Base-by-base conservation (phyloP, 2,797 vertebrate species). In the Sebastes miniatus region DNA sequence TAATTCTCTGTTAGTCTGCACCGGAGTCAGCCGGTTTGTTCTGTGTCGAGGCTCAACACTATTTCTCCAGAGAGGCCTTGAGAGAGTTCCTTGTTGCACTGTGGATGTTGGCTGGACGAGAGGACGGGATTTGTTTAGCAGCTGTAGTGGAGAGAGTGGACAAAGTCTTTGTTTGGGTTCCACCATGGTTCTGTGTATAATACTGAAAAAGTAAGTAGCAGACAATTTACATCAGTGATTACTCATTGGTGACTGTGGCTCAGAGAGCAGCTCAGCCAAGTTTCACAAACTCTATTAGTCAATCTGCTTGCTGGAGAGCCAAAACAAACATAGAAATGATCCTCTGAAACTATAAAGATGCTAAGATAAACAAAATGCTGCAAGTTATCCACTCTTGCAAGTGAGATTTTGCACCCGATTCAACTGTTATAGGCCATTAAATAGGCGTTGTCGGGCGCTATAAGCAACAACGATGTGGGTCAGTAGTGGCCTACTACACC, bases 1-100 rank as follows among this genome's bases (percentile, higher is more conserved):
- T 73, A 66, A 79, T 70, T 76, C 34, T 32, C 66, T 68, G 11
- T 66, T 54, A 24, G 57, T 73, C 20, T 47, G 18, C 54, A 58
- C 52, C 11, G 6, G n/a, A 86, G 73, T 59, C 59, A 39, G 31
- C 5, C 3, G 29, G 50, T 76, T 65, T 69, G 43, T 39, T 75
- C 32, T 43, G n/a, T 25, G 54, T 59, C 54, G 27, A 43, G 34
- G 9, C 32, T 70, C 36, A 7, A 32, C 69, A 24, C 20, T 24
- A 10, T 56, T 63, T 69, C 73, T 68, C 52, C 0, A 20, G 31
- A 63, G 54, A 80, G 31, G 31, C 27, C 43, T 50, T 57, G 56
- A 76, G 11, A 81, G 65, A 64, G 68, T 14, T 72, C 3, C 20
- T 52, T 5, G 0, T 32, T 39, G 63, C 18, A 20, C 47, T 24